phyloP scores from a whole-genome alignment of 2,113 vertebrate species.

The Meles meles region DNA sequence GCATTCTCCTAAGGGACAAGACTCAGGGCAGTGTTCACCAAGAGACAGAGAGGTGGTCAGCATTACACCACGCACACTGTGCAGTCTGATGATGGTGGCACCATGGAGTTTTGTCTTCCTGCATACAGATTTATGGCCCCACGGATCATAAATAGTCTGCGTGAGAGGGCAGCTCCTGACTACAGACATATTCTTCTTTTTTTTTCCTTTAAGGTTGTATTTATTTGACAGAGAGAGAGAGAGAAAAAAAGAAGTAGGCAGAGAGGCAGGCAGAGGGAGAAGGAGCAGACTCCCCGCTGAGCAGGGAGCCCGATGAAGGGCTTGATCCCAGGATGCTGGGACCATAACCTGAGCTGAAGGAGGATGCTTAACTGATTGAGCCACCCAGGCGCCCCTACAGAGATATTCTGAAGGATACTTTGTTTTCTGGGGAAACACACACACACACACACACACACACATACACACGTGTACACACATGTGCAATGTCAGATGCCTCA shows the following conservation, averaged over 20 bases:
- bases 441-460: rapidly evolving
- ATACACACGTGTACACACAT: neutral
- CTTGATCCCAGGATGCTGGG: no score
- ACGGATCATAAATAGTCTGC: neutral
- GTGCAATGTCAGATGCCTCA: neutral
- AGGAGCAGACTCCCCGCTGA: no score
- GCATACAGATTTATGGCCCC: neutral
- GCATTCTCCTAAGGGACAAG: rapidly evolving
- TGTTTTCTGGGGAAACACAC: neutral
- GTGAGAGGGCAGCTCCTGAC: neutral
- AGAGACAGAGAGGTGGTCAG: neutral
- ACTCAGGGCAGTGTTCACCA: neutral
- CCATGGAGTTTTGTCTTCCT: neutral
- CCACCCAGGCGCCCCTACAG: no score
- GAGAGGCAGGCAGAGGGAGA: no score
- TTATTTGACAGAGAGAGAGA: no score
- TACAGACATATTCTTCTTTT: neutral
- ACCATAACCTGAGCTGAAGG: no score
- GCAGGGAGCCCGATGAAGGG: no score
- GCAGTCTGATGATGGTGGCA: rapidly evolving
- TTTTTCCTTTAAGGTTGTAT: no score
- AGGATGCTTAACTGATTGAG: no score
- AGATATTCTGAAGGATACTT: neutral
- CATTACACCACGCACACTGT: rapidly evolving
- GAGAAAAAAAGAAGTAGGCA: no score